A percentile compares a stretch with the other conserved stretches of the same genome.
Conservation (phyloP, 2,888 invertebrate species). For the Lochmaea capreae region DNA sequence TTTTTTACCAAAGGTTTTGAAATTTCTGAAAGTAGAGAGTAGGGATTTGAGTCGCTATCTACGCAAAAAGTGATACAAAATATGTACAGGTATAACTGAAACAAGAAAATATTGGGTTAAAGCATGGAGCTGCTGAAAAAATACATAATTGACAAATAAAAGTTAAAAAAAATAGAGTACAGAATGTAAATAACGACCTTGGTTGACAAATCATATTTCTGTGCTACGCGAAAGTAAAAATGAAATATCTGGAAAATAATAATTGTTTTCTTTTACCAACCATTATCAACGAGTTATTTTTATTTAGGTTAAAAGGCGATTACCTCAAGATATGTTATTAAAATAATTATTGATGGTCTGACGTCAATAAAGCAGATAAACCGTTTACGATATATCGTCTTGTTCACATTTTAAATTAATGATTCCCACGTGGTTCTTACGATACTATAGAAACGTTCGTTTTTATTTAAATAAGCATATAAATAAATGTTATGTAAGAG, state of each 20-base stretch:
- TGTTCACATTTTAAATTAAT: not conserved
- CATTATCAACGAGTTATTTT: conserved; percentile 15
- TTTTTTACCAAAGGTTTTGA: no score
- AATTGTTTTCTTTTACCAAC: not conserved
- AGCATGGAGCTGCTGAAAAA: no score
- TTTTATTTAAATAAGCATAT: not conserved
- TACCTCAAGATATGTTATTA: conserved; percentile 20
- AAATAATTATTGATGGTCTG: conserved; percentile 19
- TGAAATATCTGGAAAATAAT: not conserved
- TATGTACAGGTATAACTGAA: no score
- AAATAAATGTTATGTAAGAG: not conserved
- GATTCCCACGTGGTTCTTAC: not conserved
- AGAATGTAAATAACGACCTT: no score
- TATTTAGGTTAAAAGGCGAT: conserved; percentile 15
- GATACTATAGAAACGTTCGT: not conserved
- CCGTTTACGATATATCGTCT: not conserved
- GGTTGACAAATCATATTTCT: no score
- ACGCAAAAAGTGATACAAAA: no score
- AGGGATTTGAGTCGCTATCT: no score
- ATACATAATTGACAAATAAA: no score
- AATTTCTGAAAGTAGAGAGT: no score
- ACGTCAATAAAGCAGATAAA: conserved; percentile 24
- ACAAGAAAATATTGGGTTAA: no score
- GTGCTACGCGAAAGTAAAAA: not conserved
- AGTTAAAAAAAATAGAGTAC: no score